Evolutionary conservation across 2,888 invertebrate species (phyloP).

Genomic region (Cataglyphis albicans): DNA sequence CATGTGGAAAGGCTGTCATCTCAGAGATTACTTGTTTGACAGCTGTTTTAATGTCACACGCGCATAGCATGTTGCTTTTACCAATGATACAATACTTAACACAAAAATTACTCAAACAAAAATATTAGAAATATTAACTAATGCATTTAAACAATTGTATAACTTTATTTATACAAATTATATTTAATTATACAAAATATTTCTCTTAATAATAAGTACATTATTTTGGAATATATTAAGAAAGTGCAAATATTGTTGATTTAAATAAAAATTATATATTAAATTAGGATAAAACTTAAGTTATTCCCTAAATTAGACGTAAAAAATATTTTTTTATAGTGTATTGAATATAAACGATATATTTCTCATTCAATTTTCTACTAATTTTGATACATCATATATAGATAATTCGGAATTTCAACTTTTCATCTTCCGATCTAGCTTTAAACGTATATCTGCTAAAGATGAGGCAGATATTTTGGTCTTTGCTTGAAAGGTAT

Average conservation of each 20-base stretch:
- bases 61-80: background rate
- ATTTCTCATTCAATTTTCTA: background rate
- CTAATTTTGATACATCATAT: background rate
- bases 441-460: background rate
- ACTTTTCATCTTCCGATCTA: slow-evolving; percentile 11
- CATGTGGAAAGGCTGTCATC: background rate
- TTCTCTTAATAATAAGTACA: background rate
- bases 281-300: background rate
- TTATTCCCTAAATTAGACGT: background rate
- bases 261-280: background rate
- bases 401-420: background rate
- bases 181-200: background rate
- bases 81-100: background rate
- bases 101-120: background rate
- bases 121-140: background rate
- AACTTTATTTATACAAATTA: background rate
- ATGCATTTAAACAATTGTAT: background rate
- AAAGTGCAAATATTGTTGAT: background rate
- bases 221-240: background rate
- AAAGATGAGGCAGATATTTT: background rate
- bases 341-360: background rate
- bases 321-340: background rate
- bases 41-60: background rate
- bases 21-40: background rate
- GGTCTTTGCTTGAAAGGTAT: background rate